These are phyloP conservation scores for Acleris emargana DNA, from an alignment of 2,888 invertebrate genomes.

Conservation along the genomic window DNA sequence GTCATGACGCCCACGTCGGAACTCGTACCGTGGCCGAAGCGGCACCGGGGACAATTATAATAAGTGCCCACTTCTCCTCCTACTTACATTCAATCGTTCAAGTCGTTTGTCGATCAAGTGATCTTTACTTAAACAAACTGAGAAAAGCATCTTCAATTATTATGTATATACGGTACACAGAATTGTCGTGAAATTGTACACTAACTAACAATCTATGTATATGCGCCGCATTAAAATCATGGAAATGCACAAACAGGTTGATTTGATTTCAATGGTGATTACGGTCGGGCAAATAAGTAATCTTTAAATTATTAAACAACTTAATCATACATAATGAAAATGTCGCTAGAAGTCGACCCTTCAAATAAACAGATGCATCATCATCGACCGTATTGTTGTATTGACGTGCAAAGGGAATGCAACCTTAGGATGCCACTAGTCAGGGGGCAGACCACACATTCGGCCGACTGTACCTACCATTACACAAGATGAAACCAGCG, in stretches of 20 bases:
- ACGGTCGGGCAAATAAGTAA: no score
- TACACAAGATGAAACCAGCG: slow-evolving; percentile 31
- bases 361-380: no score
- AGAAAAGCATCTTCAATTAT: slow-evolving; percentile 22
- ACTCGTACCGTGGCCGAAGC: slow-evolving; percentile 24
- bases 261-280: no score
- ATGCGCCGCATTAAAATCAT: neutral
- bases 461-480: neutral
- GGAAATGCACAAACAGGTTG: neutral
- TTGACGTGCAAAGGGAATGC: no score
- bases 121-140: slow-evolving; percentile 23
- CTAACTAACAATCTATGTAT: neutral
- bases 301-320: no score
- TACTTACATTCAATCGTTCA: slow-evolving; percentile 34
- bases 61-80: slow-evolving; percentile 37
- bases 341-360: no score
- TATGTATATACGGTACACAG: neutral
- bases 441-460: neutral
- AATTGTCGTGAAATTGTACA: neutral
- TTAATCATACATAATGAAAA: no score
- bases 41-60: slow-evolving; percentile 35
- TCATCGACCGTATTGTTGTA: no score
- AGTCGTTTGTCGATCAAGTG: slow-evolving; percentile 34
- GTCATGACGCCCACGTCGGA: slow-evolving; percentile 53
- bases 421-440: no score